Percentiles rank a stretch among this genome's conserved stretches.
These are phyloP conservation scores for Apodemia zela DNA, from an alignment of 2,888 invertebrate species.

Conservation along the genomic window DNA sequence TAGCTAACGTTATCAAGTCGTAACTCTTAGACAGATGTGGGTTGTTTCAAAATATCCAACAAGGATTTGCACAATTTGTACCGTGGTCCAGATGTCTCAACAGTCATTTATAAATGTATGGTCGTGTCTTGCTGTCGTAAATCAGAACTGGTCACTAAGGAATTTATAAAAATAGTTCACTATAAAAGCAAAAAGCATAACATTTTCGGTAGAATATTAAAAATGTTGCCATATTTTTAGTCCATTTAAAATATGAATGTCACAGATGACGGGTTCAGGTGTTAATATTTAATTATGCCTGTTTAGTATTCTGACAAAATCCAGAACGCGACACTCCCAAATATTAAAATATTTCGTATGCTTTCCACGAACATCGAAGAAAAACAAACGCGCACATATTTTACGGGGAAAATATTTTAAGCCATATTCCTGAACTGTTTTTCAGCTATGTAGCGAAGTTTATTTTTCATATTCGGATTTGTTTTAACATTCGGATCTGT, in stretches of 20 bases:
- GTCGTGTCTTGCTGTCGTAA: constrained; percentile 1
- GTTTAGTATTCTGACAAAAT: constrained; percentile 6
- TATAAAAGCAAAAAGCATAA: not conserved
- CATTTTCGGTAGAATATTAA: not conserved
- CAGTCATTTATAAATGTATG: constrained; percentile 25
- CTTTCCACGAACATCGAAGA: constrained; percentile 9
- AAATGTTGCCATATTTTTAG: no score
- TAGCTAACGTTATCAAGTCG: constrained; percentile 56
- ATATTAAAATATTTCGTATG: constrained; percentile 9
- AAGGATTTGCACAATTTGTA: constrained; percentile 47
- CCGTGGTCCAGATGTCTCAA: constrained; percentile 28
- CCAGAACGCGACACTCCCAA: not conserved
- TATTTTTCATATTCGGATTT: not conserved
- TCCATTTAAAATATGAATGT: no score
- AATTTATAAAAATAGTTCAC: not conserved
- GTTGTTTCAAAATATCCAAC: constrained; percentile 45
- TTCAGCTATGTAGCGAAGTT: not conserved
- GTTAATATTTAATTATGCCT: constrained; percentile 5
- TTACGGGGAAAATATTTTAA: constrained; percentile 7
- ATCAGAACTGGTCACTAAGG: constrained; percentile 12
- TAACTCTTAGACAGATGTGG: constrained; percentile 55
- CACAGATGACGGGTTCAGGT: not conserved
- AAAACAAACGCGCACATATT: constrained; percentile 7
- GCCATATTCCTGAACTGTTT: not conserved
- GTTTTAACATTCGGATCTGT: not conserved